A percentile compares a stretch with the other conserved stretches of the same genome.
phyloP scores from a whole-genome alignment of 1,140 invertebrate genomes.

The Formica exsecta region DNA sequence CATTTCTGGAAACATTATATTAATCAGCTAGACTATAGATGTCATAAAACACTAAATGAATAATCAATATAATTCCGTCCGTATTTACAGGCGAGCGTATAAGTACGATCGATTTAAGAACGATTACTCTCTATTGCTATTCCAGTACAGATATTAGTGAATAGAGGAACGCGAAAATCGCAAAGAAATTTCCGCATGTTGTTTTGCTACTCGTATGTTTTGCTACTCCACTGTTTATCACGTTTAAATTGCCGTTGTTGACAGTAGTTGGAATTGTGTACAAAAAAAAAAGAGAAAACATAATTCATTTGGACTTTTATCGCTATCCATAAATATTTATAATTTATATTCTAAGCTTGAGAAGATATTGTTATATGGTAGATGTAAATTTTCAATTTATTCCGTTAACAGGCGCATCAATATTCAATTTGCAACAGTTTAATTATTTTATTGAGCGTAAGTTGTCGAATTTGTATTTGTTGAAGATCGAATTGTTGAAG shows the following conservation, averaged over 20 bases:
- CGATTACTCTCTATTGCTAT: constrained; percentile 1
- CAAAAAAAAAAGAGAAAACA: neutral
- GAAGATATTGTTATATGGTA: neutral
- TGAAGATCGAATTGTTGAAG: neutral
- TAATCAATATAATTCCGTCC: constrained; percentile 6
- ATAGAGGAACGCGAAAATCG: neutral
- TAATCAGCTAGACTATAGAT: constrained; percentile 28
- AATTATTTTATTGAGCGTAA: constrained; percentile 5
- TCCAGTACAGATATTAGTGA: neutral
- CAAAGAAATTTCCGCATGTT: neutral
- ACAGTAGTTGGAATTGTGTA: neutral
- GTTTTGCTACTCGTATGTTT: neutral
- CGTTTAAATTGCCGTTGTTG: constrained; percentile 5
- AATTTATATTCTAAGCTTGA: neutral
- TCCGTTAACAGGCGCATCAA: neutral
- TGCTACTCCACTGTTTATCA: neutral
- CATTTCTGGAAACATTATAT: neutral
- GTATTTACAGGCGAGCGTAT: neutral
- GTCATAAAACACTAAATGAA: constrained; percentile 27
- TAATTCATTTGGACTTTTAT: neutral
- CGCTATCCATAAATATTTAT: constrained; percentile 12
- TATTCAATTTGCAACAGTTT: neutral
- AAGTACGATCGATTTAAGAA: constrained; percentile 30
- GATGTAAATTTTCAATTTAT: constrained; percentile 2
- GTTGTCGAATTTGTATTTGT: neutral